Evolutionary conservation across 2,797 vertebrate species (phyloP), one percentile per base, ranked within the genome.

Genomic region (Clarias fuscus): DNA sequence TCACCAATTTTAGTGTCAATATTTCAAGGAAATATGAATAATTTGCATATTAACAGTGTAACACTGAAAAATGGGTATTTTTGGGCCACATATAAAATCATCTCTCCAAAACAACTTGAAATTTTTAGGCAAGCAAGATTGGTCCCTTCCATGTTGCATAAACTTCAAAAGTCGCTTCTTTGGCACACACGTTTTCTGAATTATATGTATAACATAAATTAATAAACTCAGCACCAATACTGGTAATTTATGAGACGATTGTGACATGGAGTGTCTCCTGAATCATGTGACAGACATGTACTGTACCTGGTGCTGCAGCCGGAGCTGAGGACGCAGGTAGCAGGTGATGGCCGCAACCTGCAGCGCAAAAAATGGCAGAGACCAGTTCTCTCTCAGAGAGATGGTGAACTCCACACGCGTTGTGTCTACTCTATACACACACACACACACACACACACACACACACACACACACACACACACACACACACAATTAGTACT

Each of bases 381-480:
- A 97, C 98, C 98, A 99, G 92, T 99, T 99, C 94, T 99, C 98
- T 91, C 98, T 95, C 84, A 99, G 94, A 1, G 98, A 98, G 93
- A 99, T 96, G 90, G 98, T 99, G 92, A 99, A 99, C 92, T 99
- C 98, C 70, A 99, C 98, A 75, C 98, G 96, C 64, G 98, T 99
- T 7, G 98, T 98, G 88, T 99, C 98, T 68, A 97, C 90, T 93
- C 98, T 99, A 94, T 33, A 81, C 4, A 82, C 77, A 85, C 58
- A 88, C 27, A 30, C 40, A 53, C 84, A 85, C 37, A 72, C 40
- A 71, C 64, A 84, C 78, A 80, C 77, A 77, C 20, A 82, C 27
- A 76, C 67, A 84, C 81, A 62, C 67, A 84, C 33, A 84, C 37
- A 84, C 62, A 78, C 7, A 82, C 82, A 85, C 48, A 88, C 33